These are phyloP conservation scores for Trogon melanurus DNA, from an alignment of 2,113 vertebrate species.

Conservation along the genomic window DNA sequence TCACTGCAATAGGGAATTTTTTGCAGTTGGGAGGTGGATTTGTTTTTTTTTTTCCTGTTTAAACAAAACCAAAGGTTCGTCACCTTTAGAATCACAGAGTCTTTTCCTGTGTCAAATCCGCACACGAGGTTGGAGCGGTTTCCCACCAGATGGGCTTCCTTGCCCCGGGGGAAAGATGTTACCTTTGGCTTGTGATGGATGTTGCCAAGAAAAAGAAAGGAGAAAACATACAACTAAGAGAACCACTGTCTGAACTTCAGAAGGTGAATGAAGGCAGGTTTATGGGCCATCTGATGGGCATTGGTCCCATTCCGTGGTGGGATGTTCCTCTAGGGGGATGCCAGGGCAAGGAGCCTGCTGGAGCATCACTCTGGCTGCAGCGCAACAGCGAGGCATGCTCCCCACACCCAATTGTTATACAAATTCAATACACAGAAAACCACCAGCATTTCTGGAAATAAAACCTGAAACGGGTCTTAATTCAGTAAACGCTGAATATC, in stretches of 20 bases:
- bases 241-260: not conserved
- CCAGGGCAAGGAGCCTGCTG: not conserved
- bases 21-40: not conserved
- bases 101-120: not conserved
- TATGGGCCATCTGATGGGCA: not conserved
- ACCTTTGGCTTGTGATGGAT: not conserved
- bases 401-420: not conserved
- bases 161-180: not conserved
- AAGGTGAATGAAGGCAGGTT: not conserved
- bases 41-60: not conserved
- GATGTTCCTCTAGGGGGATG: not conserved
- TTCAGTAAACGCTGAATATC: not conserved
- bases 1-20: not conserved
- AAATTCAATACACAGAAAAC: not conserved
- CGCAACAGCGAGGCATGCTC: rapidly evolving
- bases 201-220: not conserved
- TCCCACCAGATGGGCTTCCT: not conserved
- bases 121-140: not conserved
- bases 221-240: not conserved
- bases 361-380: not conserved
- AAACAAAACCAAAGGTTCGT: not conserved
- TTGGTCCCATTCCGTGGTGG: rapidly evolving
- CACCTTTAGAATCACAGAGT: not conserved
- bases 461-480: not conserved
- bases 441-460: not conserved